phyloP scores from a whole-genome alignment of 2,113 vertebrate genomes.

The Tautogolabrus adspersus region DNA sequence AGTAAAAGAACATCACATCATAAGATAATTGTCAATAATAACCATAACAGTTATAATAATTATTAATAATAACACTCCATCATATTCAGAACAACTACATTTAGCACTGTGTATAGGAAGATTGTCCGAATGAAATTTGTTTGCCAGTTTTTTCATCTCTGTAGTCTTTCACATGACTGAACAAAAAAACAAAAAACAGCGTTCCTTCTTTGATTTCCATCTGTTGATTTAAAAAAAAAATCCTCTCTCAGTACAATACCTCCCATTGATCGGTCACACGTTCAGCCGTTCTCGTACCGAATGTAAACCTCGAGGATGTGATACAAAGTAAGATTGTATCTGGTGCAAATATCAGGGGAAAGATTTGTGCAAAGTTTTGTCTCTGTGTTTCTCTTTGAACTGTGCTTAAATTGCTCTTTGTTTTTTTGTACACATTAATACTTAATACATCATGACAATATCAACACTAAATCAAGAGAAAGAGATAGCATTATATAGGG shows the following conservation, averaged over 20 bases:
- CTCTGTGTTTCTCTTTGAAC: conserved; percentile 73
- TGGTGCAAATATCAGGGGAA: conserved; percentile 78
- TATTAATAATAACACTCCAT: conserved; percentile 87
- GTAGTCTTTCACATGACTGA: conserved; percentile 57
- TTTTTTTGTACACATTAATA: conserved; percentile 80
- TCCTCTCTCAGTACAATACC: conserved; percentile 34
- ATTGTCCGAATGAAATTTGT: conserved; percentile 81
- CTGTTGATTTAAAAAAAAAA: conserved; percentile 29
- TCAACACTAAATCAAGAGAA: conserved; percentile 84
- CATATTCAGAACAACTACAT: conserved; percentile 87
- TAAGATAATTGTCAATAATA: conserved; percentile 87
- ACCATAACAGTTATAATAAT: conserved; percentile 87
- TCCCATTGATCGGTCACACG: conserved; percentile 57
- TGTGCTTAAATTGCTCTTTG: conserved; percentile 77
- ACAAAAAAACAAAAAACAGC: conserved; percentile 41
- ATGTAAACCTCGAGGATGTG: conserved; percentile 77
- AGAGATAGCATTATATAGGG: conserved; percentile 82
- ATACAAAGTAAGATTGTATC: conserved; percentile 69
- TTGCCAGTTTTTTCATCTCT: conserved; percentile 50
- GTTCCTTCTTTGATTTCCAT: conserved; percentile 24
- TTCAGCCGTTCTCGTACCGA: conserved; percentile 59
- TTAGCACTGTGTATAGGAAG: conserved; percentile 87
- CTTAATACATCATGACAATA: conserved; percentile 82
- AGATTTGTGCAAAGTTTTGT: conserved; percentile 80
- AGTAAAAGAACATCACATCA: conserved; percentile 85